Evolutionary conservation across 2,888 invertebrate species (phyloP).

Genomic region (Drosophila demipolita): DNA sequence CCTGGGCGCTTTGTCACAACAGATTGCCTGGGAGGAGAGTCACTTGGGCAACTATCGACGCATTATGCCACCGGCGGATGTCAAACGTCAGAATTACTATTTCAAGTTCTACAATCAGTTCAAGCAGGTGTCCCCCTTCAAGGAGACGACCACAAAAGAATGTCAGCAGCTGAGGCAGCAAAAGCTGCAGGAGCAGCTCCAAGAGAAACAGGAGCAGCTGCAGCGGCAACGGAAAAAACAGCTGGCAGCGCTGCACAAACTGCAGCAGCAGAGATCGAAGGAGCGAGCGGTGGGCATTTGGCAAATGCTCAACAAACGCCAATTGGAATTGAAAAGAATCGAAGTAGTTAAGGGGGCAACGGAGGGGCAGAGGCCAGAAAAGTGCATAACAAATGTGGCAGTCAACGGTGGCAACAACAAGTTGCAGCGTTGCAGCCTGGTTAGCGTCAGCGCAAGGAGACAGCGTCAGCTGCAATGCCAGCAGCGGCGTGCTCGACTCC

Average conservation of each 20-base stretch:
- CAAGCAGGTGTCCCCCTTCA: constrained; percentile 88
- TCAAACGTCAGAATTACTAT: constrained; percentile 87
- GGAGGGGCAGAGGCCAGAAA: neutral
- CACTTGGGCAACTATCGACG: constrained; percentile 90
- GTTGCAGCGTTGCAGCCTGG: neutral
- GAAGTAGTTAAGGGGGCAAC: neutral
- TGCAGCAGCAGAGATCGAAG: constrained; percentile 34
- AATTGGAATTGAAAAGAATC: neutral
- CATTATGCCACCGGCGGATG: constrained; percentile 88
- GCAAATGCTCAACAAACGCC: constrained; percentile 14
- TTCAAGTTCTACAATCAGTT: constrained; percentile 89
- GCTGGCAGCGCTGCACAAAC: constrained; percentile 20
- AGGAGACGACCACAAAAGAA: constrained; percentile 90
- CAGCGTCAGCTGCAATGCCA: constrained; percentile 6
- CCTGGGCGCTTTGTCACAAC: constrained; percentile 86
- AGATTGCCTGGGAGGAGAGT: constrained; percentile 90
- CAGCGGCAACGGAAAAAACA: constrained; percentile 6
- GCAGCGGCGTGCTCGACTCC: constrained; percentile 25
- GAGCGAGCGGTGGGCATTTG: constrained; percentile 13
- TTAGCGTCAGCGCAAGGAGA: constrained; percentile 17
- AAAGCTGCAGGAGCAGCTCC: constrained; percentile 13
- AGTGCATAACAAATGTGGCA: neutral
- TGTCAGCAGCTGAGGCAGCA: constrained; percentile 85
- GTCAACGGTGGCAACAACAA: neutral
- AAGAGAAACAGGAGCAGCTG: neutral